These are phyloP conservation scores for Melanargia galathea DNA, from an alignment of 2,888 invertebrate genomes.

Conservation along the genomic window DNA sequence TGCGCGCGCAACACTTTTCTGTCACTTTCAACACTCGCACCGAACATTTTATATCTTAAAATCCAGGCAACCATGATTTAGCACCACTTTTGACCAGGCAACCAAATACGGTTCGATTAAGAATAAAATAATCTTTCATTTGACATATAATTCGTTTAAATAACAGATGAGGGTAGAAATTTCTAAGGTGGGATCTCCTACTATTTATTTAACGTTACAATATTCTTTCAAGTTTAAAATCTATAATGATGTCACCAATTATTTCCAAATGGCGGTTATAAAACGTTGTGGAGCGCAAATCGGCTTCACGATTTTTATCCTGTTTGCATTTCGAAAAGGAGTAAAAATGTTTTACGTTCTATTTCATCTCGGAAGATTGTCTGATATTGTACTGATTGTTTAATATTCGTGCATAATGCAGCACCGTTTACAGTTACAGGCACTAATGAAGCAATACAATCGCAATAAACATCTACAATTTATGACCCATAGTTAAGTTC, in stretches of 20 bases:
- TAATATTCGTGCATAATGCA: constrained; percentile 18
- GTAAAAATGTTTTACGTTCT: constrained; percentile 19
- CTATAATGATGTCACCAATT: constrained; percentile 11
- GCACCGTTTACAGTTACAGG: constrained; percentile 18
- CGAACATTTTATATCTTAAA: no score
- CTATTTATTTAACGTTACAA: no score
- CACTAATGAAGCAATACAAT: constrained; percentile 37
- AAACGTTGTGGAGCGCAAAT: constrained; percentile 1
- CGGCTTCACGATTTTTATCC: constrained; percentile 1
- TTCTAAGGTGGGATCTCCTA: no score
- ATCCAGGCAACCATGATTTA: no score
- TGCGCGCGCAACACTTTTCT: no score
- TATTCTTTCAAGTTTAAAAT: background rate
- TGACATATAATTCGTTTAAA: no score
- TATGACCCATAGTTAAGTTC: constrained; percentile 16
- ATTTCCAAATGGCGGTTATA: constrained; percentile 5
- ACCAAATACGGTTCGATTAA: no score
- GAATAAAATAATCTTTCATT: no score
- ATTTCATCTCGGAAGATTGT: constrained; percentile 15
- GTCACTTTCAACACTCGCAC: no score
- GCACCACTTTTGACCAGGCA: no score
- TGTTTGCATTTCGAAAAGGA: constrained; percentile 1
- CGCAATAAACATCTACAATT: constrained; percentile 26
- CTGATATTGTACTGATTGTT: no score
- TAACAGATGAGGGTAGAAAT: no score